Conservation (phyloP, 1,140 invertebrate genomes). For the Ephestia elutella region DNA sequence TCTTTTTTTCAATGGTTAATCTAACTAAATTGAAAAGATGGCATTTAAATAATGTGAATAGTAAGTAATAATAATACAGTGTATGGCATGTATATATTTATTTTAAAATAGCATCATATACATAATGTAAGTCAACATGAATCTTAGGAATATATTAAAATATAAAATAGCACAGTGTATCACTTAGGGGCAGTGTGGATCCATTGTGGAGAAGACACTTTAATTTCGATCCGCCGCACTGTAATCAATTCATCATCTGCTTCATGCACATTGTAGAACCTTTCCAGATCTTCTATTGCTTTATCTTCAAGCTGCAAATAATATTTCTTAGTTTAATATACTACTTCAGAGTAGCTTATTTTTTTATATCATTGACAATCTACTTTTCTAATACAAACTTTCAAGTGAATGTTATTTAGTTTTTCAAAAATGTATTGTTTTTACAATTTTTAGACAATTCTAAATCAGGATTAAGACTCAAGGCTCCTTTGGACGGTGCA, state of each 20-base stretch:
- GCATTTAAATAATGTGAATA: no score
- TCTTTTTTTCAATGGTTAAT: no score
- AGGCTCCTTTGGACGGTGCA: no score
- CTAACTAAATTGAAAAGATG: no score
- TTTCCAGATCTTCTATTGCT: slow-evolving; percentile 81
- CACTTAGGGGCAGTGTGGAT: slow-evolving; percentile 68
- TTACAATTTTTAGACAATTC: no score
- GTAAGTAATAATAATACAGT: no score
- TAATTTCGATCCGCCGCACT: slow-evolving; percentile 73
- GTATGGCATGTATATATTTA: neutral
- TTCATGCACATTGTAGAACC: slow-evolving; percentile 77
- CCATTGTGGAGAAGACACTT: slow-evolving; percentile 78
- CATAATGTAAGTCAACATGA: no score
- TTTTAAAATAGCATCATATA: neutral
- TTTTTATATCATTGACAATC: no score
- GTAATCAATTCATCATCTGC: slow-evolving; percentile 79
- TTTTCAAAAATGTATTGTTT: no score
- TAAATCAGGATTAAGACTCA: no score
- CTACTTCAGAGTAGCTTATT: slow-evolving; percentile 10
- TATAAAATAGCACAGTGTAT: slow-evolving; percentile 38
- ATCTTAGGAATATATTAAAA: slow-evolving; percentile 19
- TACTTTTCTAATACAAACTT: no score
- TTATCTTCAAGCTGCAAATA: slow-evolving; percentile 80
- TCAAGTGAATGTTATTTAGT: no score
- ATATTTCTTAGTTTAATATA: neutral